A percentile compares a stretch with the other conserved stretches of the same genome.
Evolutionary conservation across 1,140 invertebrate species (phyloP).

Genomic region (Magallana gigas): DNA sequence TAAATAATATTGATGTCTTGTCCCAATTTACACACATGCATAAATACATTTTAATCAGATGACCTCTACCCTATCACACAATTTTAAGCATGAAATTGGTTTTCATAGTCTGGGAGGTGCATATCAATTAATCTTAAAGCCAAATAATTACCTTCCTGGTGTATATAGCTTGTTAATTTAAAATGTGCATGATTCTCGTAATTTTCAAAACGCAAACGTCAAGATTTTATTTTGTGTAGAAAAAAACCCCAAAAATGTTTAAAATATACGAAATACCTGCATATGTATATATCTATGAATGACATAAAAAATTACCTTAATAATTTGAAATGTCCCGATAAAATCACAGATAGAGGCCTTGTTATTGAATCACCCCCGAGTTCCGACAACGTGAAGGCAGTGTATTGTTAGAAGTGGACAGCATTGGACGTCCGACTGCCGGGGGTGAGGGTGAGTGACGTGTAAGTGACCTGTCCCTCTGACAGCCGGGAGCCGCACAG

Average conservation of each 20-base stretch:
- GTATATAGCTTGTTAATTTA: background rate
- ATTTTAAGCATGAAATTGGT: conserved; percentile 20
- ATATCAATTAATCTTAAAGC: background rate
- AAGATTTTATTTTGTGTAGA: no score
- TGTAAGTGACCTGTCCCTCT: background rate
- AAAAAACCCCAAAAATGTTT: no score
- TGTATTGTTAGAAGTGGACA: background rate
- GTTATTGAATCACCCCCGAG: no score
- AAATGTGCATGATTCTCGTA: background rate
- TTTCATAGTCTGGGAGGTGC: background rate
- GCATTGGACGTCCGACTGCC: background rate
- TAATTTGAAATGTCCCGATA: background rate
- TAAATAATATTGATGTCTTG: conserved; percentile 1
- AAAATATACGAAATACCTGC: no score
- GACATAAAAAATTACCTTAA: background rate
- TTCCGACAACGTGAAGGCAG: background rate
- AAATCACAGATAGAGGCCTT: background rate
- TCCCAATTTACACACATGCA: background rate
- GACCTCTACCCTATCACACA: background rate
- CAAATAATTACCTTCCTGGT: background rate
- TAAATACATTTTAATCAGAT: conserved; percentile 20
- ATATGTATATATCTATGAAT: no score
- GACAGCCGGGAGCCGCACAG: background rate
- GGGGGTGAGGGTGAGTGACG: background rate
- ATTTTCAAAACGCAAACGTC: background rate